These are phyloP conservation scores for Cottoperca gobio DNA, from an alignment of 2,797 vertebrate genomes.

Conservation along the genomic window DNA sequence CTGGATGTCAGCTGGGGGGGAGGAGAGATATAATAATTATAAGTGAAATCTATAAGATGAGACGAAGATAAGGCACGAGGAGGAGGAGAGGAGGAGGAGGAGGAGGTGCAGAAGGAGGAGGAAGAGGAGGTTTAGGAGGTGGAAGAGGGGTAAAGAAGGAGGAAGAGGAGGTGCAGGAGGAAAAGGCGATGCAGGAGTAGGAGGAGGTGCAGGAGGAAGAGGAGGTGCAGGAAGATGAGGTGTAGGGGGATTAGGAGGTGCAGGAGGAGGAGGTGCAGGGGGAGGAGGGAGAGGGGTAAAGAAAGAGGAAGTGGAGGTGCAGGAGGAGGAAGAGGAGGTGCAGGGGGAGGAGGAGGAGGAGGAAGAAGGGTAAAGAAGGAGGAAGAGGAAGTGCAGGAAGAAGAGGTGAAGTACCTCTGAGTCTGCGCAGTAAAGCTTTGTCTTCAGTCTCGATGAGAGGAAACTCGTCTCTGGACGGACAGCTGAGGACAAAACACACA, in stretches of 20 bases:
- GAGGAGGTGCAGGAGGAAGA: neutral
- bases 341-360: neutral
- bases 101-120: too few species aligned
- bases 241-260: neutral
- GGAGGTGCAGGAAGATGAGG: neutral
- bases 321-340: neutral
- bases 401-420: slow-evolving; percentile 81
- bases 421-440: slow-evolving; percentile 88
- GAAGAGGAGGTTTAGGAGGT: too few species aligned
- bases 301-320: too few species aligned
- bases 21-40: too few species aligned
- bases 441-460: slow-evolving; percentile 94
- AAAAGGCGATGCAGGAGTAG: neutral
- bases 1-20: slow-evolving; percentile 87
- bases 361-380: neutral
- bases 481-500: slow-evolving; percentile 75
- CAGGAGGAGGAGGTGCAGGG: neutral
- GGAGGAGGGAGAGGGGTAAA: too few species aligned
- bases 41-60: neutral
- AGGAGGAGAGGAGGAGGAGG: neutral
- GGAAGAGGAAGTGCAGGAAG: neutral
- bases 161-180: neutral
- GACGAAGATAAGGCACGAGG: neutral
- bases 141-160: neutral
- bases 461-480: slow-evolving; percentile 92